Conservation (phyloP, 2,888 invertebrate species). For the Prosapia bicincta region DNA sequence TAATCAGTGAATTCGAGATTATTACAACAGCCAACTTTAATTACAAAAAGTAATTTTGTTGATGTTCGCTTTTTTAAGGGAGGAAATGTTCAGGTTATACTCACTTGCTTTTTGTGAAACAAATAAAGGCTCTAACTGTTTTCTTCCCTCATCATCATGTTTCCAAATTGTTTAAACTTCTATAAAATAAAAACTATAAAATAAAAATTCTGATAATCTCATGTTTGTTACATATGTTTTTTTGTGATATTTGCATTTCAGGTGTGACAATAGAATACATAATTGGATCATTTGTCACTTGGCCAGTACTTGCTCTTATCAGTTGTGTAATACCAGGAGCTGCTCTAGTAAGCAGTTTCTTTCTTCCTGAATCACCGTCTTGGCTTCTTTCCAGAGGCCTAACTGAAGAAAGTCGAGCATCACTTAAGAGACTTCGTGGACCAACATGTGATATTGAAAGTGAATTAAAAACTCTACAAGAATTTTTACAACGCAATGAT, state of each 20-base stretch:
- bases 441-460: constrained; percentile 57
- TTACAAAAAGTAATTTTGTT: no score
- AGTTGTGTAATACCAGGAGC: constrained; percentile 59
- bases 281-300: constrained; percentile 52
- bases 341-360: constrained; percentile 56
- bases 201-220: background rate
- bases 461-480: constrained; percentile 58
- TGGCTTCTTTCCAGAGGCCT: constrained; percentile 62
- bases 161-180: no score
- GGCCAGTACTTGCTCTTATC: constrained; percentile 62
- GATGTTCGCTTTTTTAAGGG: no score
- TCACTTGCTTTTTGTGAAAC: no score
- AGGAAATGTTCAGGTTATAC: no score
- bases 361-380: constrained; percentile 70
- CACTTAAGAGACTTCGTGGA: constrained; percentile 54
- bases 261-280: constrained; percentile 40
- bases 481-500: constrained; percentile 61
- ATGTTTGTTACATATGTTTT: background rate
- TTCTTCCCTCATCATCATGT: no score
- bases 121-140: no score
- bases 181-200: no score
- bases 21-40: no score
- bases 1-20: no score
- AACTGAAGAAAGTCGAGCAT: constrained; percentile 56
- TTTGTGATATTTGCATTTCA: constrained; percentile 16